These are phyloP conservation scores for Riptortus pedestris DNA, from an alignment of 1,140 invertebrate genomes.

Conservation along the genomic window DNA sequence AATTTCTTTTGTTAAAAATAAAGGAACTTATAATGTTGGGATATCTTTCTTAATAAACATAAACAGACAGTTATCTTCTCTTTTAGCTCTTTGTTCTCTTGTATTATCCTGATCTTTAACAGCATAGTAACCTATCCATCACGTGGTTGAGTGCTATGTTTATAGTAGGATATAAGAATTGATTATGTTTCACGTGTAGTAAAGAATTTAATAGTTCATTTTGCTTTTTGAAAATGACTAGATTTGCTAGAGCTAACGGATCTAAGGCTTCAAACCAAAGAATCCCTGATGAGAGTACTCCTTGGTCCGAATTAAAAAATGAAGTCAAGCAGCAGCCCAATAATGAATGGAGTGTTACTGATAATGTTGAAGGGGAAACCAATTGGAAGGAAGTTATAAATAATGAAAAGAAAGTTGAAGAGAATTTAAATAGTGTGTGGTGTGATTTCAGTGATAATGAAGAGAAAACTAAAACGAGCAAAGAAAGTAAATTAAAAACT, in stretches of 20 bases:
- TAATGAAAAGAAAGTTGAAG: slow-evolving; percentile 6
- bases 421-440: slow-evolving; percentile 39
- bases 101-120: too few species aligned
- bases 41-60: too few species aligned
- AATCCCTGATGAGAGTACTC: slow-evolving; percentile 53
- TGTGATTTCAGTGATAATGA: slow-evolving; percentile 40
- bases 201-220: too few species aligned
- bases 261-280: slow-evolving; percentile 61
- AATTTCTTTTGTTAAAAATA: too few species aligned
- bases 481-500: slow-evolving; percentile 23
- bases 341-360: background rate
- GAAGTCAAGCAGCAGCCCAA: slow-evolving; percentile 36
- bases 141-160: too few species aligned
- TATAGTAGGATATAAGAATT: too few species aligned
- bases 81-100: too few species aligned
- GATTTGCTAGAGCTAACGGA: slow-evolving; percentile 59
- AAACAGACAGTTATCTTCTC: too few species aligned
- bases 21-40: too few species aligned
- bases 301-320: slow-evolving; percentile 60
- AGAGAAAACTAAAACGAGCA: slow-evolving; percentile 17
- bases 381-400: slow-evolving; percentile 17
- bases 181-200: too few species aligned
- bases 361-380: slow-evolving; percentile 1
- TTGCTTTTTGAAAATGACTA: slow-evolving; percentile 49
- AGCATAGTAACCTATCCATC: too few species aligned